These are phyloP conservation scores for Petroica traversi DNA, from an alignment of 2,113 vertebrate genomes.

Conservation along the genomic window DNA sequence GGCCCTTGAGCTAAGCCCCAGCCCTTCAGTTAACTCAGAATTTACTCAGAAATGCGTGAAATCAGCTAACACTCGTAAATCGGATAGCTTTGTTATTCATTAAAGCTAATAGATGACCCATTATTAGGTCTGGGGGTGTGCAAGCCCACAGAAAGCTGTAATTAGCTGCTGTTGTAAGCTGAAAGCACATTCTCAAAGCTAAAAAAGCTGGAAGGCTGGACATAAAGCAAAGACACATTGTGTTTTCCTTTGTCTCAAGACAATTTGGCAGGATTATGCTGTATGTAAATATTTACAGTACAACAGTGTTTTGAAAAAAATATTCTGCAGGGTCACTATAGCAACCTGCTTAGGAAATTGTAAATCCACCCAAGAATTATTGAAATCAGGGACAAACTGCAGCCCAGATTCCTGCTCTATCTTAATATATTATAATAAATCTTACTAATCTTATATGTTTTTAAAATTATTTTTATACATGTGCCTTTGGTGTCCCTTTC, in stretches of 20 bases:
- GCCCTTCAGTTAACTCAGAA: slow-evolving; percentile 11
- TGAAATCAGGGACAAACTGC: background rate
- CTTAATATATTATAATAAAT: background rate
- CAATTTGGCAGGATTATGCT: slow-evolving; percentile 53
- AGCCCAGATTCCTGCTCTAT: background rate
- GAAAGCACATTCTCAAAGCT: background rate
- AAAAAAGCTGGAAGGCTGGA: background rate
- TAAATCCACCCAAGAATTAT: slow-evolving; percentile 1
- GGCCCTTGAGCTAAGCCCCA: background rate
- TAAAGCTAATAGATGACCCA: slow-evolving; percentile 63
- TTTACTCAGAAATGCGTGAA: slow-evolving; percentile 54
- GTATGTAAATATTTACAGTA: slow-evolving; percentile 62
- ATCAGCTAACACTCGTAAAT: slow-evolving; percentile 46
- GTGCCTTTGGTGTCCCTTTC: background rate
- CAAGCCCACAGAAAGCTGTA: background rate
- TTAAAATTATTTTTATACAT: background rate
- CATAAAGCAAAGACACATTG: slow-evolving; percentile 10
- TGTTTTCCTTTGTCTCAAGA: slow-evolving; percentile 51
- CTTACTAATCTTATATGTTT: background rate
- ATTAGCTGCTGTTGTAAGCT: background rate
- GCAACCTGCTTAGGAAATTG: slow-evolving; percentile 52
- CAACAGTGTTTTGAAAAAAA: slow-evolving; percentile 45
- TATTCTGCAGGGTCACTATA: slow-evolving; percentile 43
- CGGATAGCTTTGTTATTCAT: slow-evolving; percentile 44
- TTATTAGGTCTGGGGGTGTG: slow-evolving; percentile 19